Base-by-base conservation (phyloP, 2,113 vertebrate species). In the Amphiprion percula region DNA sequence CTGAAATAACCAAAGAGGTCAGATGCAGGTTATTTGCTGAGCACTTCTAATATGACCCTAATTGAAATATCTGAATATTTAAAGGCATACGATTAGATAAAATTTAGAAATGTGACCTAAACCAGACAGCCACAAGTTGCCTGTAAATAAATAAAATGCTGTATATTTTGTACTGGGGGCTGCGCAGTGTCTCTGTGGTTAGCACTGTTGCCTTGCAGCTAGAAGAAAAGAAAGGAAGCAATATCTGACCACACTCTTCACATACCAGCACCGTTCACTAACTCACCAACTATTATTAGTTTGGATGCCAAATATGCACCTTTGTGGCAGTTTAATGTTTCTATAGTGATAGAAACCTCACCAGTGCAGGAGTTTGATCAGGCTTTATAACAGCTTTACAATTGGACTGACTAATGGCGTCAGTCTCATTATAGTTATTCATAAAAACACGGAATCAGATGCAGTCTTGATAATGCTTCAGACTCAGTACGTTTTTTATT, bases 321-420 rank as follows among this genome's bases (percentile, higher is more conserved):
- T 52, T 52, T 72, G 33, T 39, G 44, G 58, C n/a, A 23, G 5
- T 33, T 8, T 58, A 69, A 53, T 17, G 10, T 71, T 81, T 67
- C 33, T 64, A 21, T 54, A 33, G 74, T 19, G 59, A 66, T 39
- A 28, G 23, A 3, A 69, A 26, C 49, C 41, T 33, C 49, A 50
- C 33, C 23, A 47, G 39, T 52, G 16, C 44, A 54, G 54, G 41
- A 71, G 41, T 15, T 37, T n/a, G 2, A 64, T 23, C 7, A 41
- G 11, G 24, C 50, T 44, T 44, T 4, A 44, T 15, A 12, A 15
- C 12, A 44, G 4, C 41, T 1, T 19, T n/a, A 50, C 3, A n/a
- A n/a, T n/a, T 50, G 5, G 49, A 50, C 49, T 19, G 17, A 50
- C n/a, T 19, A 50, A n/a, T 10, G 49, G 49, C 49, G n/a, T 50